Conservation (phyloP, 2,888 invertebrate genomes). For the Phlogophora meticulosa region DNA sequence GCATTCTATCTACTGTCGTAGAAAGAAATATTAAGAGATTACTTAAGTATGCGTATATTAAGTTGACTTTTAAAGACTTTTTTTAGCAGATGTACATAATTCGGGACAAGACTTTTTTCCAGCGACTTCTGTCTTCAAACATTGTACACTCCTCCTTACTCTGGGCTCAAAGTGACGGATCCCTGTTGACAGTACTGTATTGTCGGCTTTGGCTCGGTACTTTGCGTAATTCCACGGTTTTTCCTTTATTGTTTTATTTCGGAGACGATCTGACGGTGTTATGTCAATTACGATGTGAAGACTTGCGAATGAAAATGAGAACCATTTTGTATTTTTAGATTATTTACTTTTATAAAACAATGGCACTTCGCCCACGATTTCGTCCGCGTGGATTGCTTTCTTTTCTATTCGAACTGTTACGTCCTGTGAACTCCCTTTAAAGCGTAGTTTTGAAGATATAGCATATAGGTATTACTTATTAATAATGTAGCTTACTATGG, state of each 20-base stretch:
- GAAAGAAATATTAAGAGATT: too few relatives aligned
- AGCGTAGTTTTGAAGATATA: too few relatives aligned
- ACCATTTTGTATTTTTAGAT: neutral
- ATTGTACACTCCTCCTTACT: conserved; percentile 41
- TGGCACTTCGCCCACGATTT: too few relatives aligned
- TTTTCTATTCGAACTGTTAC: too few relatives aligned
- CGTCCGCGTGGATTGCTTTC: too few relatives aligned
- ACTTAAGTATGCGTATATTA: too few relatives aligned
- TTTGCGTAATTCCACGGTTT: conserved; percentile 32
- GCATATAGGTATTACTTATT: too few relatives aligned
- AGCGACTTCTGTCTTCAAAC: conserved; percentile 1
- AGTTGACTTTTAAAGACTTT: too few relatives aligned
- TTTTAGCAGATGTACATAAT: too few relatives aligned
- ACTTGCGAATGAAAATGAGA: neutral
- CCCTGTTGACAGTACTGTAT: conserved; percentile 57
- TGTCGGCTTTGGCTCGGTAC: conserved; percentile 36
- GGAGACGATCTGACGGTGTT: conserved; percentile 29
- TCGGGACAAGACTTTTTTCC: neutral
- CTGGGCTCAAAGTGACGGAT: conserved; percentile 53
- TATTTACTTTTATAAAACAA: neutral
- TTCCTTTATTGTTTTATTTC: conserved; percentile 51
- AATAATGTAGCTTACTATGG: too few relatives aligned
- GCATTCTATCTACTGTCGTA: too few relatives aligned
- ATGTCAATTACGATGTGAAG: conserved; percentile 41
- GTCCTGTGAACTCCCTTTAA: too few relatives aligned